Conservation (phyloP, 1,140 invertebrate genomes). For the Bombus sylvicola region DNA sequence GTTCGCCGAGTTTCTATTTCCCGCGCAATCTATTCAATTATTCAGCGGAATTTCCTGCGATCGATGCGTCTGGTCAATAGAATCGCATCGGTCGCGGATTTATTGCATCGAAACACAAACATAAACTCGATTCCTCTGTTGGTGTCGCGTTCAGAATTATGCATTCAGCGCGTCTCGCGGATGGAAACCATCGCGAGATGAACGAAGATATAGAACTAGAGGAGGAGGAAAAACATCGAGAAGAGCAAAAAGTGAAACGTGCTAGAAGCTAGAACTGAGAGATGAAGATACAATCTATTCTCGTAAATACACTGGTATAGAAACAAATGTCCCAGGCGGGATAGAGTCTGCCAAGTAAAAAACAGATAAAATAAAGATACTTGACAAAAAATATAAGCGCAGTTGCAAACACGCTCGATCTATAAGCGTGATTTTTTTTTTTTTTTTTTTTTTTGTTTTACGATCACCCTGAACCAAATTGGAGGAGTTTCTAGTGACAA, state of each 20-base stretch:
- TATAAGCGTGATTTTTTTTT: not conserved
- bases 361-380: not conserved
- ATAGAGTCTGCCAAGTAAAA: not conserved
- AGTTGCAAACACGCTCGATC: not conserved
- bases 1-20: conserved; percentile 33
- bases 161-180: not conserved
- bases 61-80: not conserved
- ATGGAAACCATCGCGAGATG: not conserved
- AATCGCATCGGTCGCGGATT: conserved; percentile 15
- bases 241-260: conserved; percentile 41
- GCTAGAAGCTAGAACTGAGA: conserved; percentile 22
- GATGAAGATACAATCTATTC: conserved; percentile 22
- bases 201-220: not conserved
- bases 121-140: not conserved
- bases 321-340: not conserved
- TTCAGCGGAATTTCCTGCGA: not conserved
- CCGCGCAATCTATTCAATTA: conserved; percentile 16
- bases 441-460: not conserved
- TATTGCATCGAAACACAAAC: not conserved
- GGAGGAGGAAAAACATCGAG: not conserved
- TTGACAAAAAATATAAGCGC: not conserved
- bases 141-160: not conserved
- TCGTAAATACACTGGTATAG: not conserved
- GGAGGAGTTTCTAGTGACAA: too few species aligned
- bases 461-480: not conserved